Base-by-base conservation (phyloP, 2,797 vertebrate genomes). In the Danio aesculapii region DNA sequence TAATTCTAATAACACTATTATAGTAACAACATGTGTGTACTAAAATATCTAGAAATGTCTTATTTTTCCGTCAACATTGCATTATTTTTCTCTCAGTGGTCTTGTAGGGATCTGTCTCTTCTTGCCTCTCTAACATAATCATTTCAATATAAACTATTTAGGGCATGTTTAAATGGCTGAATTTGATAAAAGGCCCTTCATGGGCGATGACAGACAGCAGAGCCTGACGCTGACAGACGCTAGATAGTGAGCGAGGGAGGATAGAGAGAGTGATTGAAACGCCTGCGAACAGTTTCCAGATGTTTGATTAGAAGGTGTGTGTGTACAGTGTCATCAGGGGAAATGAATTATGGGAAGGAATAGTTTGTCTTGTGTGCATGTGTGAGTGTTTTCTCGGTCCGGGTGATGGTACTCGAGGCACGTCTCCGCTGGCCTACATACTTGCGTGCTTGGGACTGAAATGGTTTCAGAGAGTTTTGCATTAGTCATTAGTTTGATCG, bases 221-320 rank as follows among this genome's bases (percentile, higher is more conserved):
- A 82, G 82, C 85, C 83, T 87, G 81, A 6, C 30, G 89, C 89
- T 92, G 92, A 93, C 88, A 93, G 92, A 91, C 88, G 67, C 87
- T 88, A 50, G 81, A 83, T 61, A 16, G 78, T 21, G 66, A 21
- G 73, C 17, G 75, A 80, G 74, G 21, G 17, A 39, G 77, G 53
- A 81, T 53, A 77, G 75, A 87, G 73, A 85, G 75, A 82, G 80
- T 78, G 70, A 92, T 78, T 78, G 81, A 84, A 83, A 81, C 87
- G 80, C 87, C 81, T 81, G 80, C 68, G 58, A 92, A 89, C 83
- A 55, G 71, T 84, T 91, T 90, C 92, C 92, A 94, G 92, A 94
- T 93, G 91, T 91, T 90, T 91, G 91, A 93, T 92, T 92, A 92
- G 90, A 91, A 91, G 91, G 91, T 91, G 81, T 85, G 64, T 87